phyloP scores from a whole-genome alignment of 2,113 vertebrate genomes.

The Neopipo cinnamomea region DNA sequence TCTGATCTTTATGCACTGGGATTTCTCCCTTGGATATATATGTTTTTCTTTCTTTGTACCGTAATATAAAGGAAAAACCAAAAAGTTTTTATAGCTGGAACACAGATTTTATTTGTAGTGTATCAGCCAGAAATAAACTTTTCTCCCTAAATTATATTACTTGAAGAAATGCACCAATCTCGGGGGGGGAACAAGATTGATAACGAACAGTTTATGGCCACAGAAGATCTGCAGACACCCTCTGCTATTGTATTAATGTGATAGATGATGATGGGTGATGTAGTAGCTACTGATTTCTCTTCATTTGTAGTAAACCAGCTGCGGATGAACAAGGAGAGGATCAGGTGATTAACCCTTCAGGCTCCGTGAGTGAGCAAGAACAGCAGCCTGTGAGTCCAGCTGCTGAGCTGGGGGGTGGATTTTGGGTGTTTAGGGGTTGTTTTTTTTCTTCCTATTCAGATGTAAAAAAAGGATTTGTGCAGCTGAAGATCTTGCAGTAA shows the following conservation, averaged over 20 bases:
- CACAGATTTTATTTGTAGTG: background rate
- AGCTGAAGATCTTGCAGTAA: background rate
- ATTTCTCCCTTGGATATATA: background rate
- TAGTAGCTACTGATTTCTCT: background rate
- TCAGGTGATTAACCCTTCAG: background rate
- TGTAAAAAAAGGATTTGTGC: background rate
- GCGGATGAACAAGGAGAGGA: background rate
- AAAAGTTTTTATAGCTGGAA: background rate
- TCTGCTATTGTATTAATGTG: background rate
- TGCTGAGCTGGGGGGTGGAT: background rate
- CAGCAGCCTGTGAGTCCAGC: background rate
- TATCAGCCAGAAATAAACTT: background rate
- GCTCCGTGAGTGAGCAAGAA: fast-evolving
- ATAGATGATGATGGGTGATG: background rate
- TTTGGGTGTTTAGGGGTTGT: background rate
- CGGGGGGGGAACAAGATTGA: background rate
- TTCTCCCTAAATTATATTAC: background rate
- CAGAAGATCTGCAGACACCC: background rate
- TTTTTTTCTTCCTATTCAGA: background rate
- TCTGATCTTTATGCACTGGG: background rate
- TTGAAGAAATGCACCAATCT: background rate
- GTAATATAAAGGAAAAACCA: background rate
- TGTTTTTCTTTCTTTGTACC: background rate
- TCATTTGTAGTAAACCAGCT: background rate
- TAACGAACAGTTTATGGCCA: background rate